phyloP scores from a whole-genome alignment of 2,888 invertebrate genomes.

The Hedychridium roseum region DNA sequence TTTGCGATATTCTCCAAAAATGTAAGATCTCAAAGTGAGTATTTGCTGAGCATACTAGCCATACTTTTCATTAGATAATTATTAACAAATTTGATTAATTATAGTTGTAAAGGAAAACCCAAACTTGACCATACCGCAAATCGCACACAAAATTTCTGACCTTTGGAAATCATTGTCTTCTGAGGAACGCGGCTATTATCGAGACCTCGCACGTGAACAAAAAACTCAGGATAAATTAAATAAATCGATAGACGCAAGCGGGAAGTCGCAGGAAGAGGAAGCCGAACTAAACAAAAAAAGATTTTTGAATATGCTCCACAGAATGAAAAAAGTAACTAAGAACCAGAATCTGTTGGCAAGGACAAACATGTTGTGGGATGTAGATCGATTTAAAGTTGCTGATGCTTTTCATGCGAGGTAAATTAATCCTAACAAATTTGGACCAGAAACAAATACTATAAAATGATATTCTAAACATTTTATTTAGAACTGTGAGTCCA shows the following conservation, averaged over 20 bases:
- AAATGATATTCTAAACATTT: no score
- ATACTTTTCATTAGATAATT: background rate
- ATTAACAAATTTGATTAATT: constrained; percentile 6
- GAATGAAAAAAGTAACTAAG: constrained; percentile 46
- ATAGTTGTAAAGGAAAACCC: constrained; percentile 51
- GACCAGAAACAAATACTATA: no score
- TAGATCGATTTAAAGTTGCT: constrained; percentile 38
- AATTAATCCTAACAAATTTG: no score
- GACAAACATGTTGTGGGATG: constrained; percentile 43
- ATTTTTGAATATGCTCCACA: constrained; percentile 44
- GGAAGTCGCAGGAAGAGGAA: constrained; percentile 19
- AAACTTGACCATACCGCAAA: constrained; percentile 53
- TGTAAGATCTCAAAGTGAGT: constrained; percentile 55
- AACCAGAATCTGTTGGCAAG: constrained; percentile 39
- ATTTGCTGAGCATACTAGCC: background rate
- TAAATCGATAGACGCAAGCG: constrained; percentile 14
- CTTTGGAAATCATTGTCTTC: constrained; percentile 58
- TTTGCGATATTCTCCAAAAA: constrained; percentile 59
- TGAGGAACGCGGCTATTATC: constrained; percentile 59
- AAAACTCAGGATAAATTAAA: constrained; percentile 4
- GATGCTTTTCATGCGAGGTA: constrained; percentile 31
- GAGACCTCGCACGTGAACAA: constrained; percentile 33
- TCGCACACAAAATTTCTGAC: constrained; percentile 56
- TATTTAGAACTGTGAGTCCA: no score
- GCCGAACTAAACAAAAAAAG: constrained; percentile 42